A percentile compares a stretch with the other conserved stretches of the same genome.
These are phyloP conservation scores for Drosophila teissieri DNA, from an alignment of 1,140 invertebrate genomes.

Conservation along the genomic window DNA sequence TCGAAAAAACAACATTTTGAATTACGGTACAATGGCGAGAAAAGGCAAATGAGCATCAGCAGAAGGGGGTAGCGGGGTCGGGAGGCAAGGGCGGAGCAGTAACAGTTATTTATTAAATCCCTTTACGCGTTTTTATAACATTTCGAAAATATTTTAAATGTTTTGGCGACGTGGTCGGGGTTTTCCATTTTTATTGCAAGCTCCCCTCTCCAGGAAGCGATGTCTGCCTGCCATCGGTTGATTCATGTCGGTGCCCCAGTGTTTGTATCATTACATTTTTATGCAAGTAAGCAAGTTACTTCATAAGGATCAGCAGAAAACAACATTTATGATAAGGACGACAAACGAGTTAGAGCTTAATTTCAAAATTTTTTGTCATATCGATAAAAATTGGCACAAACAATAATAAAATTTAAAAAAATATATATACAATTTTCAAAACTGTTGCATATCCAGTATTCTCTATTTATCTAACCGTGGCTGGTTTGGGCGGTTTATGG, in stretches of 20 bases:
- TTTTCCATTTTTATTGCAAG: slow-evolving; percentile 3
- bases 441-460: too few relatives aligned
- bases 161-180: slow-evolving; percentile 32
- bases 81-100: slow-evolving; percentile 69
- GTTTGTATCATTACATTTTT: slow-evolving; percentile 73
- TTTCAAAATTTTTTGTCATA: too few relatives aligned
- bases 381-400: too few relatives aligned
- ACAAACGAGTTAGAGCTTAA: slow-evolving; percentile 43
- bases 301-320: slow-evolving; percentile 19
- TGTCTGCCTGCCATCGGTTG: slow-evolving; percentile 60
- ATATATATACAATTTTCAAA: too few relatives aligned
- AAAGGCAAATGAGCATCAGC: slow-evolving; percentile 58
- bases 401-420: too few relatives aligned
- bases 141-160: slow-evolving; percentile 83
- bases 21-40: slow-evolving; percentile 65
- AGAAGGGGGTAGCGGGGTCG: slow-evolving; percentile 3
- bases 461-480: too few relatives aligned
- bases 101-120: slow-evolving; percentile 85
- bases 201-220: slow-evolving; percentile 8
- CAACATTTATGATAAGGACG: slow-evolving; percentile 73
- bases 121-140: slow-evolving; percentile 85
- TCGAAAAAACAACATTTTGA: slow-evolving; percentile 65
- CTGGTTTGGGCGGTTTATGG: too few relatives aligned
- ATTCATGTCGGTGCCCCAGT: slow-evolving; percentile 67
- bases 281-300: slow-evolving; percentile 45